Percentiles rank a stretch among this genome's conserved stretches.
Conservation (phyloP, 2,113 vertebrate genomes). For the Nanorana parkeri region DNA sequence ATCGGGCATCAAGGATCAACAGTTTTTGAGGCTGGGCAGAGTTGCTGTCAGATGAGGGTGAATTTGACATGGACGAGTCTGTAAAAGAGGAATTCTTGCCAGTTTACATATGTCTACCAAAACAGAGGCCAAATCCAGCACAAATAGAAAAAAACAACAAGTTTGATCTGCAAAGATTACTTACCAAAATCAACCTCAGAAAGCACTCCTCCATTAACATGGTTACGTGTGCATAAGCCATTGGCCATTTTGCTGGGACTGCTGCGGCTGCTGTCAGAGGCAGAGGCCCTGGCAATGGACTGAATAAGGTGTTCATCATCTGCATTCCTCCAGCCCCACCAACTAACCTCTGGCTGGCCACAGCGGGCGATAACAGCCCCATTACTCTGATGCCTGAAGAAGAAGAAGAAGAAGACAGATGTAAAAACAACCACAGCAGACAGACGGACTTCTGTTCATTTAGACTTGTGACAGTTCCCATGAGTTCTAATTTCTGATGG, state of each 20-base stretch:
- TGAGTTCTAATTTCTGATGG: no score
- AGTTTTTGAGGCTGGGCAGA: conserved; percentile 89
- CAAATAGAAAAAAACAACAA: background rate
- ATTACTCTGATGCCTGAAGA: conserved; percentile 87
- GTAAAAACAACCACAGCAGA: background rate
- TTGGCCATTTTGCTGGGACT: conserved; percentile 74
- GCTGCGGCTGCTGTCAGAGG: conserved; percentile 79
- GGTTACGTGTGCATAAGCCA: conserved; percentile 75
- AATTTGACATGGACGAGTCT: conserved; percentile 91
- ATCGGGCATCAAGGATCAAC: conserved; percentile 92
- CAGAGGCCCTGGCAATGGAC: conserved; percentile 93
- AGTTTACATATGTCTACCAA: background rate
- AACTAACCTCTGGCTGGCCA: conserved; percentile 97
- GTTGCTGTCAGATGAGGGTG: conserved; percentile 85
- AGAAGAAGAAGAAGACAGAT: background rate
- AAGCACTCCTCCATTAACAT: conserved; percentile 82
- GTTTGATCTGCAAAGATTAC: conserved; percentile 32
- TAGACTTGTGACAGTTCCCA: no score
- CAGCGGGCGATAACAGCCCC: conserved; percentile 96
- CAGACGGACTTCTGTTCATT: no score
- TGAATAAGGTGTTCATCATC: conserved; percentile 96
- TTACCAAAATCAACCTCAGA: conserved; percentile 92
- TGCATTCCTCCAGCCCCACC: conserved; percentile 98
- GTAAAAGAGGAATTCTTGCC: background rate
- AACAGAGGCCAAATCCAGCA: background rate